Conservation (phyloP, 1,140 invertebrate genomes). For the Mercenaria mercenaria region DNA sequence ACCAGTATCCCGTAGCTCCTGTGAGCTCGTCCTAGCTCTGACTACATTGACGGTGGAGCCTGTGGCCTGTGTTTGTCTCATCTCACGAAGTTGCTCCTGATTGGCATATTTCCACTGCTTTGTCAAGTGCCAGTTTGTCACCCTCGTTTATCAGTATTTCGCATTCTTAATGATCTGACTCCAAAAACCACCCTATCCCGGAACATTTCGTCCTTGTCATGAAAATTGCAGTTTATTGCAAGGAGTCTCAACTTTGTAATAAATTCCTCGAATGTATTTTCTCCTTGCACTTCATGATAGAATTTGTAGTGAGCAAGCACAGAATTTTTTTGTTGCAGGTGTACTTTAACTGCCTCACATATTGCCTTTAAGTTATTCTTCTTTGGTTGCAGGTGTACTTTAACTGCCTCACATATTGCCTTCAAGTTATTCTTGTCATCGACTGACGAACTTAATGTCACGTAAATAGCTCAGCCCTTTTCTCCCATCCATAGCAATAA, state of each 20-base stretch:
- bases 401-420: too few species aligned
- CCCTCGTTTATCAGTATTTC: too few species aligned
- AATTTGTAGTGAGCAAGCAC: too few species aligned
- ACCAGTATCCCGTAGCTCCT: background rate
- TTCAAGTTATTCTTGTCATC: too few species aligned
- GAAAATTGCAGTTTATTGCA: constrained; percentile 1
- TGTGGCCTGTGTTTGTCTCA: background rate
- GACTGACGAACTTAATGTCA: background rate
- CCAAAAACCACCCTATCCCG: constrained; percentile 25
- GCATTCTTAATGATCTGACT: background rate
- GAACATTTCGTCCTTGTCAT: constrained; percentile 17
- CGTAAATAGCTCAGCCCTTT: constrained; percentile 3
- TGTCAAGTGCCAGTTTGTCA: too few species aligned
- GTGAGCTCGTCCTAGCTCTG: too few species aligned
- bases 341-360: too few species aligned
- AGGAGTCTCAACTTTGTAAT: too few species aligned
- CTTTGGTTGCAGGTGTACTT: too few species aligned
- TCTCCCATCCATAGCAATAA: constrained; percentile 5
- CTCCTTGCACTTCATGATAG: background rate
- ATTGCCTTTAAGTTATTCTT: background rate
- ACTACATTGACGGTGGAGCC: too few species aligned
- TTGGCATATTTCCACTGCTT: constrained; percentile 20
- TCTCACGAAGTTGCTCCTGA: background rate
- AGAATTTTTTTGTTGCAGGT: too few species aligned
- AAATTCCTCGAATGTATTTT: too few species aligned